Percentiles rank a stretch among this genome's conserved stretches.
These are phyloP conservation scores for Darevskia mixta DNA, from an alignment of 2,797 vertebrate genomes.

Conservation along the genomic window DNA sequence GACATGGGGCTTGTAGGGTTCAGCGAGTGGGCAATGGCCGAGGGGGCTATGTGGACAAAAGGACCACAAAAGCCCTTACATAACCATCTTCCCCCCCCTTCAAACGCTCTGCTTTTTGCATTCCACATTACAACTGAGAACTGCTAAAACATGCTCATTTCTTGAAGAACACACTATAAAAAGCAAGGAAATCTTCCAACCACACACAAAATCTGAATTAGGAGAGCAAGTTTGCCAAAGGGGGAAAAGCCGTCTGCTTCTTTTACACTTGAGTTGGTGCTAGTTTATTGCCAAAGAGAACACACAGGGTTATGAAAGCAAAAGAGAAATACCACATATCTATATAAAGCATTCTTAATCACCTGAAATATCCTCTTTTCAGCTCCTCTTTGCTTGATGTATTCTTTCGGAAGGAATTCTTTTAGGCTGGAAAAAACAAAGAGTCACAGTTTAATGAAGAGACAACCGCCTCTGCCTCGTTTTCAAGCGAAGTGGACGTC, in stretches of 20 bases:
- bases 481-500: not conserved
- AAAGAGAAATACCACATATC: not conserved
- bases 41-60: not conserved
- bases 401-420: slow-evolving; percentile 98
- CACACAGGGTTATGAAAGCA: not conserved
- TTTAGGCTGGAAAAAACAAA: slow-evolving; percentile 85
- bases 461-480: not conserved
- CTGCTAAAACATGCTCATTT: slow-evolving; percentile 39
- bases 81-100: slow-evolving; percentile 20
- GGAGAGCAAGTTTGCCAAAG: slow-evolving; percentile 57
- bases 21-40: not conserved
- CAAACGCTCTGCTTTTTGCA: not conserved
- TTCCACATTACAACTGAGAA: not conserved
- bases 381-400: slow-evolving; percentile 95
- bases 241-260: slow-evolving; percentile 49
- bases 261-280: slow-evolving; percentile 43
- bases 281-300: slow-evolving; percentile 25
- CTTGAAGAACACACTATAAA: slow-evolving; percentile 35
- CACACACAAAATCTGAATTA: slow-evolving; percentile 60
- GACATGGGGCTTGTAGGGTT: not conserved
- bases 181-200: slow-evolving; percentile 52
- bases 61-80: not conserved
- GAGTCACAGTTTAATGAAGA: not conserved
- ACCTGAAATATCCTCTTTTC: slow-evolving; percentile 99
- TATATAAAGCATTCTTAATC: slow-evolving; percentile 55